These are phyloP conservation scores for Cyclura pinguis DNA, from an alignment of 2,797 vertebrate species.

Conservation along the genomic window DNA sequence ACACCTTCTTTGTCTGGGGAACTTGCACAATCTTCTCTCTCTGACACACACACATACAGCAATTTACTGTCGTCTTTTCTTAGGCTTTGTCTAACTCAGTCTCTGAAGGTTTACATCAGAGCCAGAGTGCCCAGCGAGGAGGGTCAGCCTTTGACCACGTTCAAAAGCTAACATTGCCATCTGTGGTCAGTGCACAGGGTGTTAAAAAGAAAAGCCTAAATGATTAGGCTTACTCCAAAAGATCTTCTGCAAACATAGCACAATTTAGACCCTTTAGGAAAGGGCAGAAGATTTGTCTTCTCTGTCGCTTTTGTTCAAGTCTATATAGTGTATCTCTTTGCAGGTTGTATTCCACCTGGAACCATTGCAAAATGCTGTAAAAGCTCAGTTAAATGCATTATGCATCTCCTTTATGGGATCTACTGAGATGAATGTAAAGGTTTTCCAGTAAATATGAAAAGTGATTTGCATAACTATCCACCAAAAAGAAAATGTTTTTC, in stretches of 20 bases:
- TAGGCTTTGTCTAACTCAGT: neutral
- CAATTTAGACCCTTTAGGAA: neutral
- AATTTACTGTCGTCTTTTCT: neutral
- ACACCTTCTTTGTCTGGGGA: neutral
- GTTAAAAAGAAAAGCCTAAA: neutral
- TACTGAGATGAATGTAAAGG: accelerated
- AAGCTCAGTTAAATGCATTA: no score
- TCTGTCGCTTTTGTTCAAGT: neutral
- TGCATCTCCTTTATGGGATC: neutral
- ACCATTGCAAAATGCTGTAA: no score
- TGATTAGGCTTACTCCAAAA: neutral
- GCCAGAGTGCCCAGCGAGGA: neutral
- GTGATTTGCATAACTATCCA: neutral
- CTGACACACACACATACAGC: neutral
- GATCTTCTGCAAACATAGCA: neutral
- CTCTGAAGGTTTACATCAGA: neutral
- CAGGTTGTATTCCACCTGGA: neutral
- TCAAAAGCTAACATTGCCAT: neutral
- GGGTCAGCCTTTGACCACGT: neutral
- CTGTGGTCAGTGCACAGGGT: neutral
- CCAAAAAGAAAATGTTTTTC: neutral
- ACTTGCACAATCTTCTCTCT: neutral
- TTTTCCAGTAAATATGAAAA: neutral
- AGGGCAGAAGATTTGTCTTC: neutral
- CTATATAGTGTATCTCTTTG: neutral